Percentiles rank a stretch among this genome's conserved stretches.
Conservation (phyloP, 2,888 invertebrate genomes). For the Protula sp. region DNA sequence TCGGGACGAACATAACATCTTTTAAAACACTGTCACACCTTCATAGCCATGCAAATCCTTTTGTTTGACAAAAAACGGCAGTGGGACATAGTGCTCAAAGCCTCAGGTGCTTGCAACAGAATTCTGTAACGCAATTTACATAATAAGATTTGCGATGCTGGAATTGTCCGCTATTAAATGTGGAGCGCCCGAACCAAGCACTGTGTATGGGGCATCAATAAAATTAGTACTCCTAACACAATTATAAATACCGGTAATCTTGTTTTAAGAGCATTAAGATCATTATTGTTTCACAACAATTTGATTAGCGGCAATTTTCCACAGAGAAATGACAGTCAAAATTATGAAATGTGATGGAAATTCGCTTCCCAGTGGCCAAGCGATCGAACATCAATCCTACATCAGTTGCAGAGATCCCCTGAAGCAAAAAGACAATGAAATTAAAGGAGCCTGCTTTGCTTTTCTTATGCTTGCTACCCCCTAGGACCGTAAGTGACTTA, state of each 20-base stretch:
- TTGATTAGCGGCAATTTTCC: neutral
- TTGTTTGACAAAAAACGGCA: too few species aligned
- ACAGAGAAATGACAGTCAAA: neutral
- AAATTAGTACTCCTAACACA: slow-evolving; percentile 15
- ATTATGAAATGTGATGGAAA: neutral
- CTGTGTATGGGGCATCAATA: neutral
- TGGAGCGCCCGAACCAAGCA: neutral
- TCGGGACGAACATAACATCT: too few species aligned
- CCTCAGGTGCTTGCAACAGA: slow-evolving; percentile 24
- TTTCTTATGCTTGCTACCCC: too few species aligned
- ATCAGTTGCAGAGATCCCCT: too few species aligned
- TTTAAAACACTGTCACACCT: too few species aligned
- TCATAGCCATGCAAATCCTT: too few species aligned
- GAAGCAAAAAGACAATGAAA: too few species aligned
- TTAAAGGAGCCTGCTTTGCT: too few species aligned
- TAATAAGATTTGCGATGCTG: slow-evolving; percentile 28
- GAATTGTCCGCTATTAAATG: neutral
- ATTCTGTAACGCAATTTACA: slow-evolving; percentile 28
- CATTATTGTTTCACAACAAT: neutral
- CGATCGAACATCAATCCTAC: too few species aligned
- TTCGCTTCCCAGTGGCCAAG: neutral
- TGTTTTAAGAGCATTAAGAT: neutral
- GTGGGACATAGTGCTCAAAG: too few species aligned
- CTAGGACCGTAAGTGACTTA: too few species aligned
- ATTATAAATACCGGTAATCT: slow-evolving; percentile 19